These are phyloP conservation scores for Diaphora mendica DNA, from an alignment of 2,888 invertebrate genomes.

Conservation along the genomic window DNA sequence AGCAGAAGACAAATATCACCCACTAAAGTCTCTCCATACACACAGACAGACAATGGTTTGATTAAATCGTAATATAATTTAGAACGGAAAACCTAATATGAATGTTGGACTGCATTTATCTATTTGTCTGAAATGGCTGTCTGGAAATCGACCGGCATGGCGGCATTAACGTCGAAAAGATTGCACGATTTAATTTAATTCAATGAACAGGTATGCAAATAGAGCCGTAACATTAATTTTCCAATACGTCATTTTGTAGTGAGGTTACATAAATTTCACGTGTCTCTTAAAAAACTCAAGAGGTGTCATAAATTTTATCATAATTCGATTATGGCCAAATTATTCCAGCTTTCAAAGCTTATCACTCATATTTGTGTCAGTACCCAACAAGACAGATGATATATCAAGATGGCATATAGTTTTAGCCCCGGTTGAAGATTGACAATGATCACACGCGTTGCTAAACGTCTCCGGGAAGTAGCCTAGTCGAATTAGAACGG, in stretches of 20 bases:
- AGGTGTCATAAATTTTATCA: not conserved
- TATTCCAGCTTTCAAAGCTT: constrained; percentile 10
- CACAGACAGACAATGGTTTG: not conserved
- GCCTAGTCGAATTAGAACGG: constrained; percentile 13
- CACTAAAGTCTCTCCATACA: not conserved
- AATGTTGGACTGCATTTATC: not conserved
- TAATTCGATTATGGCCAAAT: not conserved
- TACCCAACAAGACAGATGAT: constrained; percentile 24
- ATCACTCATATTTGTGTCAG: constrained; percentile 26
- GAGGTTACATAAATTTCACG: constrained; percentile 6
- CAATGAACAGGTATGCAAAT: constrained; percentile 40
- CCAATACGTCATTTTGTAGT: constrained; percentile 31
- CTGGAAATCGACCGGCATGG: not conserved
- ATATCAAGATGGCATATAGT: constrained; percentile 27
- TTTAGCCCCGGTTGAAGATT: constrained; percentile 32
- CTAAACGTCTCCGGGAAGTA: constrained; percentile 36
- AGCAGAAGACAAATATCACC: not conserved
- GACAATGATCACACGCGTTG: constrained; percentile 35
- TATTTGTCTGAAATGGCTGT: not conserved
- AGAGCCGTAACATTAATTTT: constrained; percentile 34
- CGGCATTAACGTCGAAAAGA: not conserved
- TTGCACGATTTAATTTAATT: constrained; percentile 31
- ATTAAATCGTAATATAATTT: not conserved
- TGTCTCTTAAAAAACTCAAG: not conserved
- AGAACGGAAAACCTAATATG: not conserved